These are phyloP conservation scores for Ambastaia sidthimunki DNA, from an alignment of 2,797 vertebrate genomes.

Conservation along the genomic window DNA sequence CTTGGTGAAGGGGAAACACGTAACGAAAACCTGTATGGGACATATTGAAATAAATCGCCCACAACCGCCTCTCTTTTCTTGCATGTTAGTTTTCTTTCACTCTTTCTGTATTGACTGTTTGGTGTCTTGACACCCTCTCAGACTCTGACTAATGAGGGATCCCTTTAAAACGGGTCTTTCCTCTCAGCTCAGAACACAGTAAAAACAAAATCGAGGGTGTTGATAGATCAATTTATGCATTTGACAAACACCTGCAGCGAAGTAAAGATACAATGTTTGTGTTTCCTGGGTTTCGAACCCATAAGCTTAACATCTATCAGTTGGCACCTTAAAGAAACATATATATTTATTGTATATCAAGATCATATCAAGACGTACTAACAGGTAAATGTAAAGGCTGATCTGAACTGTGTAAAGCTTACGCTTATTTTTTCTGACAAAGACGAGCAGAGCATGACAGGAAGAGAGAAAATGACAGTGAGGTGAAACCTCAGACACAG, in stretches of 20 bases:
- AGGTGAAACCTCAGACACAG: conserved; percentile 79
- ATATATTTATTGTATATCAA: neutral
- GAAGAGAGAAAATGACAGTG: conserved; percentile 63
- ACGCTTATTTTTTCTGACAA: conserved; percentile 61
- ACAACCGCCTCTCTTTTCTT: conserved; percentile 63
- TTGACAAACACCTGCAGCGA: neutral
- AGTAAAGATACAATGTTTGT: neutral
- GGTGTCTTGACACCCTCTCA: conserved; percentile 59
- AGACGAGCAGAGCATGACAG: conserved; percentile 65
- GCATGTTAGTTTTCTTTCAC: conserved; percentile 59
- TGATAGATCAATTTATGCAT: neutral
- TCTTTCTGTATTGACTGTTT: conserved; percentile 73
- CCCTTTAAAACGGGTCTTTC: conserved; percentile 58
- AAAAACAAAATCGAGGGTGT: neutral
- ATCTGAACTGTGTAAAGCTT: conserved; percentile 53
- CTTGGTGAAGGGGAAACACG: conserved; percentile 52
- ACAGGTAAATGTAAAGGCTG: neutral
- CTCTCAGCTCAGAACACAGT: conserved; percentile 20
- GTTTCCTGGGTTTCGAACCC: neutral
- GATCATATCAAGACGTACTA: neutral
- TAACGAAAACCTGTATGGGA: conserved; percentile 39
- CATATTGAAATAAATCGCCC: conserved; percentile 65
- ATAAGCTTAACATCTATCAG: neutral
- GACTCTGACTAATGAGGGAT: conserved; percentile 62
- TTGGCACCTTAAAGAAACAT: neutral